Base-by-base conservation (phyloP, 2,888 invertebrate species). In the Patella depressa region DNA sequence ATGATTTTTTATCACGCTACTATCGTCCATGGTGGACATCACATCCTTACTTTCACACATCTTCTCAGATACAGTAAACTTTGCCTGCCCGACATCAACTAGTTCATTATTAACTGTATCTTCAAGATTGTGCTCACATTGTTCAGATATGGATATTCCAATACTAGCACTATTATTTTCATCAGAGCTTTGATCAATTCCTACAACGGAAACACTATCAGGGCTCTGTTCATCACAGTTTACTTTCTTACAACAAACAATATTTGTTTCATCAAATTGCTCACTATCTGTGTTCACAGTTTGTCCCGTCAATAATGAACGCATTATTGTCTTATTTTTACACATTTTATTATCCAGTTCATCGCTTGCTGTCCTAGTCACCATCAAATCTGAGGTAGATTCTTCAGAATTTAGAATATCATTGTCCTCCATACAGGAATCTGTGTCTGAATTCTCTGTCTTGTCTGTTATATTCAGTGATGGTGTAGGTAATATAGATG, bases 371-470 rank as follows among this genome's bases (percentile, higher is more conserved):
- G 24, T 24, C 24, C 19, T 24, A 5, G 19, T 24, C 15, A 65
- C 65, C 45, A 45, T 45, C 65, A 65, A 14, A 24, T 19, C 14
- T 65, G 65, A 65, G 24, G 65, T 19, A 65, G 65, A 65, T 14
- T 24, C 65, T 65, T 65, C 65, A 24, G 24, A 9, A 12, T 65
- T 19, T 65, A 24, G 19, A 24, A 24, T 24, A 65, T 24, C 24
- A 65, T 65, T 24, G 19, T 65, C 65, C 14, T 65, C 65, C 24
- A 65, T 24, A 65, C 65, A 65, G 0, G 65, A 65, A 65, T 65
- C 65, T 12, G 65, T 65, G 24, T 65, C 65, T 65, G 65, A 65
- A 65, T 65, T 65, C 9, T 65, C 65, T 65, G 24, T 24, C 65
- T 65, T 65, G 9, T 65, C 65, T 24, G 14, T 65, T 65, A 65